Percentiles rank a stretch among this genome's conserved stretches.
These are phyloP conservation scores for Neodiprion fabricii DNA, from an alignment of 1,140 invertebrate species.

Conservation along the genomic window DNA sequence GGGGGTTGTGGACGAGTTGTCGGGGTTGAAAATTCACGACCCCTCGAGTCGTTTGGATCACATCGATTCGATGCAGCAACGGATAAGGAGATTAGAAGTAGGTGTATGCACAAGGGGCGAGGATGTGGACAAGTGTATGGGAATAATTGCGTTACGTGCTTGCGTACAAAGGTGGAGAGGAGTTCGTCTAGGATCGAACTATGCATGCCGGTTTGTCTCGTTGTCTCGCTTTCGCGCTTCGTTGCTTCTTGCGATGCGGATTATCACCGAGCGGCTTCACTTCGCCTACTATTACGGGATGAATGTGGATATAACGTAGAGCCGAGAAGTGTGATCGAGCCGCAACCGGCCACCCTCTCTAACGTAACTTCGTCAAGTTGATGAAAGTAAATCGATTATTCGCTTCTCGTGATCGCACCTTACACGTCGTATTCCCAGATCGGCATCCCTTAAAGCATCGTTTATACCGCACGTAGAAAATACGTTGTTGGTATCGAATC, in stretches of 20 bases:
- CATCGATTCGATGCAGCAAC: no score
- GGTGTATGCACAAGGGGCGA: background rate
- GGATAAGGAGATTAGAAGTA: no score
- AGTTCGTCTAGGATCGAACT: no score
- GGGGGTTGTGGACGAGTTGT: background rate
- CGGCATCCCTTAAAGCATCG: no score
- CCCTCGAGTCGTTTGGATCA: background rate
- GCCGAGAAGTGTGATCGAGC: background rate
- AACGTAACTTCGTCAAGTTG: background rate
- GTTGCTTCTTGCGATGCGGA: background rate
- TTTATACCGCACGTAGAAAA: no score
- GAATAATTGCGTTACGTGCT: constrained; percentile 57
- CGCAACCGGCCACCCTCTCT: background rate
- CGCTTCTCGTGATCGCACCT: background rate
- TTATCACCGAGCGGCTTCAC: background rate
- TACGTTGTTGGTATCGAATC: no score
- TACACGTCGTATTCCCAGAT: no score
- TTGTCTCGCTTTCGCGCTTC: constrained; percentile 4
- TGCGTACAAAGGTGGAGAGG: background rate
- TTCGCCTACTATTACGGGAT: background rate
- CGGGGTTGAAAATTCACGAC: background rate
- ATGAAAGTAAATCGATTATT: background rate
- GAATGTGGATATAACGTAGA: no score
- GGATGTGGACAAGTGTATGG: constrained; percentile 37
- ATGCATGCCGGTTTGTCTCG: background rate